These are phyloP conservation scores for Cynoglossus semilaevis DNA, from an alignment of 2,113 vertebrate genomes.

Conservation along the genomic window DNA sequence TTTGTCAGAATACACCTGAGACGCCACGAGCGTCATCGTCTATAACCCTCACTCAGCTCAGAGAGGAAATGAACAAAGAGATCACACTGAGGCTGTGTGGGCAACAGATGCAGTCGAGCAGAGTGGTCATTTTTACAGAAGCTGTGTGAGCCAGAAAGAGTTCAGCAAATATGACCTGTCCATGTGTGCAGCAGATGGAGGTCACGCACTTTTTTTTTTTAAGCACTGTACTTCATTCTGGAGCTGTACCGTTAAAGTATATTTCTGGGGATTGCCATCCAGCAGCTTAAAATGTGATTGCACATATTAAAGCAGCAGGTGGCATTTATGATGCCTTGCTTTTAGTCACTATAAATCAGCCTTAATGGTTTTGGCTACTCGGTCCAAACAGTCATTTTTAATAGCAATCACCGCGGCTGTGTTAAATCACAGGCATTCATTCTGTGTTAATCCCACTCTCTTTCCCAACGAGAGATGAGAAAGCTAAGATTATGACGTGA, in stretches of 20 bases:
- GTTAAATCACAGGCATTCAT: conserved; percentile 39
- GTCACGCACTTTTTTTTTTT: not conserved
- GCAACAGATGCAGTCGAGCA: conserved; percentile 25
- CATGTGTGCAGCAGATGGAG: conserved; percentile 39
- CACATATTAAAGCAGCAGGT: conserved; percentile 27
- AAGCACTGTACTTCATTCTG: not conserved
- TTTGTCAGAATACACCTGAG: conserved; percentile 48
- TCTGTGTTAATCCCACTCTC: conserved; percentile 6
- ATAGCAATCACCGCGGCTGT: conserved; percentile 30
- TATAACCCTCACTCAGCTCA: conserved; percentile 17
- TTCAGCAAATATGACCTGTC: conserved; percentile 23
- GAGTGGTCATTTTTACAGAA: conserved; percentile 29
- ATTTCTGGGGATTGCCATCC: conserved; percentile 2
- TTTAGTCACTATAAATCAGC: conserved; percentile 50
- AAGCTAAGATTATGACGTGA: conserved; percentile 12
- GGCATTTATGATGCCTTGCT: conserved; percentile 39
- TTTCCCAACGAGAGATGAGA: conserved; percentile 40
- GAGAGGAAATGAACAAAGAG: conserved; percentile 35
- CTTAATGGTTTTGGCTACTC: conserved; percentile 28
- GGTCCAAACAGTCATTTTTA: conserved; percentile 30
- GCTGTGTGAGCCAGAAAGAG: conserved; percentile 1
- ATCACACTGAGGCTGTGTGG: conserved; percentile 17
- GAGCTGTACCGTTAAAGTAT: conserved; percentile 1
- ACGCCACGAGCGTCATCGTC: conserved; percentile 40
- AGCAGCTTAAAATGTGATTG: conserved; percentile 12